Evolutionary conservation across 2,888 invertebrate species (phyloP).

Genomic region (Muscina levida): DNA sequence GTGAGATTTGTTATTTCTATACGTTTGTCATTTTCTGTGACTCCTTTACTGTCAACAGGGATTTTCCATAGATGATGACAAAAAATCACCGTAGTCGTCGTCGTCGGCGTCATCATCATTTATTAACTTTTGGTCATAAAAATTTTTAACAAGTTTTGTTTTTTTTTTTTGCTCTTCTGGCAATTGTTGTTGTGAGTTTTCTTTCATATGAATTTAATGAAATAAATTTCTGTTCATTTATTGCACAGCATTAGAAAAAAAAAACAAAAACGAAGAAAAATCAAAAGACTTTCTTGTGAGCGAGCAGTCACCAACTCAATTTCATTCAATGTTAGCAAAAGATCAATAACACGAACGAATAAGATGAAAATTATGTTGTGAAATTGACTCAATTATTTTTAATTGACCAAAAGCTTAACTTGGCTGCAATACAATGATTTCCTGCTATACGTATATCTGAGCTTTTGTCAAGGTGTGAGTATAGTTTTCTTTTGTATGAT

Average conservation of each 20-base stretch:
- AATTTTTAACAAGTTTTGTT: slow-evolving; percentile 59
- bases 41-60: slow-evolving; percentile 40
- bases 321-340: background rate
- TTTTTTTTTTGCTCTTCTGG: slow-evolving; percentile 8
- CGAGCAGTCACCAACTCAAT: background rate
- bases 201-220: slow-evolving; percentile 23
- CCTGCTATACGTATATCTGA: background rate
- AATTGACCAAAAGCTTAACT: slow-evolving; percentile 10
- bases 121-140: slow-evolving; percentile 62
- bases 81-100: background rate
- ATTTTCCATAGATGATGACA: slow-evolving; percentile 41
- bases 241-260: too few relatives aligned
- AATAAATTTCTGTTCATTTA: slow-evolving; percentile 49
- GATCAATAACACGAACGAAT: slow-evolving; percentile 21
- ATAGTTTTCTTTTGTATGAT: too few relatives aligned
- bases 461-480: too few relatives aligned
- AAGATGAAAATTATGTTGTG: slow-evolving; percentile 3
- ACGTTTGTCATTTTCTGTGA: slow-evolving; percentile 24
- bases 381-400: slow-evolving; percentile 33
- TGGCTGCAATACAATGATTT: background rate
- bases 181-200: slow-evolving; percentile 31
- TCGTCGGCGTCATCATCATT: slow-evolving; percentile 45
- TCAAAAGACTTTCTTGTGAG: slow-evolving; percentile 56
- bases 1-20: slow-evolving; percentile 56
- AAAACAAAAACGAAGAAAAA: too few relatives aligned